Conservation (phyloP, 1,140 invertebrate species). For the Zaprionus gabonicus region DNA sequence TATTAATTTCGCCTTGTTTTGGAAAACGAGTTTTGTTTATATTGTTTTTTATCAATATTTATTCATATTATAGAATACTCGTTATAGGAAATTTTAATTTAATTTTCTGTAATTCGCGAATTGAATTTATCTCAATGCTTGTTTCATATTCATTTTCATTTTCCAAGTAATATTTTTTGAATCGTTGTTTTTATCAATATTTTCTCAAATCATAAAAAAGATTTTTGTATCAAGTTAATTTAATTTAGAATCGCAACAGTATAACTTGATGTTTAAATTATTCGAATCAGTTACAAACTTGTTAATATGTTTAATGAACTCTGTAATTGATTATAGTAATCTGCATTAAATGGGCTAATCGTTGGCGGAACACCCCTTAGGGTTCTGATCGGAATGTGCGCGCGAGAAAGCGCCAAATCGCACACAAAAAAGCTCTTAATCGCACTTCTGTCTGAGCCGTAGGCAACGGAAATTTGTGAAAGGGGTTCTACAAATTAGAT, state of each 20-base stretch:
- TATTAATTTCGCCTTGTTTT: too few relatives aligned
- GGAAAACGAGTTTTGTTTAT: too few relatives aligned
- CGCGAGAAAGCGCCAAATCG: constrained; percentile 50
- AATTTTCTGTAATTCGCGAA: too few relatives aligned
- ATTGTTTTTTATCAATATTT: too few relatives aligned
- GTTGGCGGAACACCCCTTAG: constrained; percentile 26
- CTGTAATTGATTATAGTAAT: not conserved
- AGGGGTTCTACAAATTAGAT: constrained; percentile 61
- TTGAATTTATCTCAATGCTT: too few relatives aligned
- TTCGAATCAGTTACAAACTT: not conserved
- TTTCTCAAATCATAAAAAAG: too few relatives aligned
- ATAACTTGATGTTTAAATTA: too few relatives aligned
- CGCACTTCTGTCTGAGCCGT: constrained; percentile 24
- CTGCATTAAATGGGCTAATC: constrained; percentile 4
- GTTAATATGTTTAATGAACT: not conserved
- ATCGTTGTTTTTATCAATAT: too few relatives aligned
- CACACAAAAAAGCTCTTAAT: constrained; percentile 32
- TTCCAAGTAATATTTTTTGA: not conserved
- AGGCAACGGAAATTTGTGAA: constrained; percentile 33
- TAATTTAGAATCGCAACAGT: too few relatives aligned
- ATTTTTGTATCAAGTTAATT: too few relatives aligned
- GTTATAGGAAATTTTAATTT: too few relatives aligned
- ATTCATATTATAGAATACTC: too few relatives aligned
- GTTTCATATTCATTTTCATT: not conserved
- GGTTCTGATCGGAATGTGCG: constrained; percentile 51